Evolutionary conservation across 2,797 vertebrate genomes (phyloP), one percentile per base, ranked within the genome.

Genomic region (Echeneis naucrates): DNA sequence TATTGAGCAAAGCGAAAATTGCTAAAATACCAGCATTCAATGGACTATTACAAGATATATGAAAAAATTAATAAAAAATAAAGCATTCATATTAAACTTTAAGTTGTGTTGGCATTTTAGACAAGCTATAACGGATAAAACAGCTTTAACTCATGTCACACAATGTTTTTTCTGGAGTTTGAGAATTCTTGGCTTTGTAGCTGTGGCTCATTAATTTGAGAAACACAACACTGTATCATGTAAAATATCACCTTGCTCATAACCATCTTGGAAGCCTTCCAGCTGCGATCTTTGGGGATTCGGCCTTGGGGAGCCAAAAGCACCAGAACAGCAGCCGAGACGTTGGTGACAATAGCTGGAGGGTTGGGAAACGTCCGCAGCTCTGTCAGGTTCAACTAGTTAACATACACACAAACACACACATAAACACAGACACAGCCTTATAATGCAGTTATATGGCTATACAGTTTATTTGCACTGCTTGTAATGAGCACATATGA

Each of bases 221-320:
- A 55, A 33, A 19, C 37, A 45, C 30, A 7, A 54, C 2, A 32
- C 66, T 7, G 42, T 8, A 11, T 75, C 12, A 0, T n/a, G 55
- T 75, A 65, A 82, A 72, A 67, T 38, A 84, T 91, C 87, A 95
- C 94, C 90, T 96, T 96, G 88, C 94, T 93, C 93, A 93, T 91
- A 65, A 94, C 80, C 74, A 93, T 88, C 84, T 95, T 95, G 85
- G 88, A 84, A 5, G 91, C 93, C 90, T 96, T 96, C 93, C 93
- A 95, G 81, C 83, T 95, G 75, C 93, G 88, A 68, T 96, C 93
- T 90, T 95, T 95, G 23, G 92, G 93, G 70, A 92, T 92, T 62
- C 93, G 91, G 1, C 88, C 87, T 30, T 82, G 71, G 0, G 94
- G 93, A 85, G 88, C 82, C 51, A 95, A 64, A 32, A 96, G 93